Evolutionary conservation across 2,888 invertebrate genomes (phyloP).

Genomic region (Lasioglossum zephyrum): DNA sequence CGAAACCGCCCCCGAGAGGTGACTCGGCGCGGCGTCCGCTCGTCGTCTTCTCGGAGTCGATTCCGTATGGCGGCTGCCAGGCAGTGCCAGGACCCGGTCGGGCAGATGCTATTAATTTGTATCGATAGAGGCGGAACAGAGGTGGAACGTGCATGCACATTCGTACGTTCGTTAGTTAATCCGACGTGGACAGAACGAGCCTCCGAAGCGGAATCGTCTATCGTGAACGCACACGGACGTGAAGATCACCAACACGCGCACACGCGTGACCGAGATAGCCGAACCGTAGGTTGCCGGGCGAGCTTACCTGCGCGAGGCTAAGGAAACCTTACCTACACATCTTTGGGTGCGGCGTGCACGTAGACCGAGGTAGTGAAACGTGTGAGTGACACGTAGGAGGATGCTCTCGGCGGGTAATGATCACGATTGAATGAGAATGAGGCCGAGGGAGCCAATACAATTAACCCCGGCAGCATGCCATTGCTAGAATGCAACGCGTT

Average conservation of each 20-base stretch:
- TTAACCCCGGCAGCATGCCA: conserved; percentile 80
- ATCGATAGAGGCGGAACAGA: conserved; percentile 71
- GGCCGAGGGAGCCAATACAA: conserved; percentile 81
- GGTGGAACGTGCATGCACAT: conserved; percentile 68
- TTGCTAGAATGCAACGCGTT: conserved; percentile 75
- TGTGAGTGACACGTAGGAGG: conserved; percentile 78
- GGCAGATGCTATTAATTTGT: conserved; percentile 75
- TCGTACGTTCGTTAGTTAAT: conserved; percentile 72
- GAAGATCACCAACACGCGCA: conserved; percentile 35
- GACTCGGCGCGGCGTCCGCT: conserved; percentile 40
- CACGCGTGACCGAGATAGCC: conserved; percentile 65
- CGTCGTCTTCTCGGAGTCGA: conserved; percentile 16
- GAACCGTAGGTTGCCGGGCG: conserved; percentile 22
- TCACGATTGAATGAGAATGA: conserved; percentile 83
- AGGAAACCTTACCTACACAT: conserved; percentile 60
- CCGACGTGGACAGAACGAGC: conserved; percentile 63
- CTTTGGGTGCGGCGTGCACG: conserved; percentile 18
- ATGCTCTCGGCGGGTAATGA: conserved; percentile 80
- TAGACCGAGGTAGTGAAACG: conserved; percentile 47
- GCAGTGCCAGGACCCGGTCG: not conserved
- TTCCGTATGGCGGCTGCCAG: conserved; percentile 1
- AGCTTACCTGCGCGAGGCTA: conserved; percentile 34
- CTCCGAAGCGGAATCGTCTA: conserved; percentile 45
- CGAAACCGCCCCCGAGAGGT: conserved; percentile 26
- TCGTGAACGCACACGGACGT: conserved; percentile 37